Evolutionary conservation across 1,140 invertebrate species (phyloP), one percentile per base, ranked within the genome.

Genomic region (Neotoxoptera formosana): DNA sequence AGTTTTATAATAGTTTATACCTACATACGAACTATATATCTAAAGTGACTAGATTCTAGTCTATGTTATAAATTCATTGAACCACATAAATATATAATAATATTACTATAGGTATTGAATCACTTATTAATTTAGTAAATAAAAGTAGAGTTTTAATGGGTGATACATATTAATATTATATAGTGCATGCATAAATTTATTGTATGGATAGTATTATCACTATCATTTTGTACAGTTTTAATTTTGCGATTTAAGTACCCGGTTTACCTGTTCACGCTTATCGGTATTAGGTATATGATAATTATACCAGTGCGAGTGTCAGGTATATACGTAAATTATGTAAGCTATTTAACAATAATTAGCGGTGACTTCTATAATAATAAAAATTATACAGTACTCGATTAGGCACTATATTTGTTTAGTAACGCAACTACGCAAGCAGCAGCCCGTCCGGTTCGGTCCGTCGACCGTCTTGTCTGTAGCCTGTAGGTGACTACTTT

Each of bases 341-440:
- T 76, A 76, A 17, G n/a, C 60, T 76, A 76, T 76, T 76, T n/a
- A 76, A 76, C 60, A 76, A 76, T n/a, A n/a, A 76, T 76, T 76
- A 76, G 60, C 30, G 14, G 60, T n/a, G 14, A 14, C 30, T 76
- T 17, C 14, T 7, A n/a, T 76, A 14, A 76, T 76, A 76, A 76
- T 76, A 76, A 76, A 30, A 76, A 76, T n/a, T n/a, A n/a, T 76
- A 76, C 60, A 76, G 60, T n/a, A 76, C 60, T 76, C 60, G 60
- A 76, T 4, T 76, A 76, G n/a, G n/a, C 60, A 76, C 60, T 76
- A n/a, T 76, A 76, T 76, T 76, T 76, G 23, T 76, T 76, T 76
- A 76, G n/a, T 76, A n/a, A 76, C n/a, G 60, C 60, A 76, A 41
- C 4, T 41, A 41, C 41, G 41, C 41, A 4, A 41, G 41, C n/a